Base-by-base conservation (phyloP, 2,888 invertebrate species). In the Agrochola lychnidis region DNA sequence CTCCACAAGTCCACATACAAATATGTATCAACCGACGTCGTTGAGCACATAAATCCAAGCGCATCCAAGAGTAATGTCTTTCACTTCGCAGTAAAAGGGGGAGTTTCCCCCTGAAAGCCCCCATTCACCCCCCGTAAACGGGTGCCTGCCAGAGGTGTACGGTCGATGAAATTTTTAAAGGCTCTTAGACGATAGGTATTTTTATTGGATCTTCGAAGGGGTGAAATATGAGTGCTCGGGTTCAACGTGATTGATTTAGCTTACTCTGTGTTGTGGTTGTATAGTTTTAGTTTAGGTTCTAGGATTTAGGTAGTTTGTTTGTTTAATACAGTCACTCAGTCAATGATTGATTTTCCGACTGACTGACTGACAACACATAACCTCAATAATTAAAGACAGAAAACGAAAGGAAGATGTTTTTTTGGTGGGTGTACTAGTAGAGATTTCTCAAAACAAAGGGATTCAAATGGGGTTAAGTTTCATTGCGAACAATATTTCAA, bases 91-190 rank as follows among this genome's bases (percentile, higher is more conserved):
- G 83, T 88, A 85, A 86, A 90, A 90, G 83, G 82, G 83, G 84
- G 84, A 69, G 76, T 42, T 25, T 16, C 66, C 71, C 36, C 81
- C 40, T 10, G 7, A 63, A 22, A 2, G 14, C 64, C 19, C 79
- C 53, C 70, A 14, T 64, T 71, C 42, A 48, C 56, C 79, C 30
- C 67, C 42, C 14, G 74, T 36, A 78, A 88, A 87, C 79, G 88
- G 89, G 83, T 74, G 85, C 86, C 86, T 82, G 85, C 81, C 74
- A 84, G 82, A 88, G 88, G 90, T 90, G 89, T 86, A 87, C 84
- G 88, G 87, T 88, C 90, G 91, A 92, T 95, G 93, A 94, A 94
- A 94, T 92, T 94, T 94, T 94, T 93, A 95, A 94, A 93, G 90
- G 92, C 91, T 92, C 89, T 91, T 89, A 91, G 87, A 79, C 84